Base-by-base conservation (phyloP, 1,140 invertebrate genomes). In the Lethrus apterus region DNA sequence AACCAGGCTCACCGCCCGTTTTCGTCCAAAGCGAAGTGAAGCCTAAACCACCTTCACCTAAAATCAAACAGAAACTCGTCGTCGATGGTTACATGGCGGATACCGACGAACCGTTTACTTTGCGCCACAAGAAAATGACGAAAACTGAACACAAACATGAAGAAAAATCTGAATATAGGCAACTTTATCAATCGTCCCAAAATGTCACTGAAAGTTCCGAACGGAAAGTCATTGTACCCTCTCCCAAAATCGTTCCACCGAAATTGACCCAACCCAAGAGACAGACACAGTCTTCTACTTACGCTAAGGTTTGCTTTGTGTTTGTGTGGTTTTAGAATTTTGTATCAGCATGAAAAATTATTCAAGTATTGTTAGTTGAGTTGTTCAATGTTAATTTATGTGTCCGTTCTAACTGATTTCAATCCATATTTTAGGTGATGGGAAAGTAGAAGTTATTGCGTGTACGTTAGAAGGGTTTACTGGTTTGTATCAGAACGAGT, bases 11-110 rank as follows among this genome's bases (percentile, higher is more conserved):
- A 9, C 74, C 75, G 4, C 74, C 74, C 2, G 57, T 70, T 36
- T 75, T 71, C 51, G 64, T 75, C 23, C 65, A 74, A 41, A 62
- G 70, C 9, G 36, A 41, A 48, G 2, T 18, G 3, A 64, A 44
- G 45, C 51, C 55, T 2, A 78, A 74, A 55, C 74, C 73, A 7
- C 72, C 76, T 34, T 77, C 76, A 8, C 75, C 76, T 3, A 78
- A 78, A 58, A 64, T 68, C 3, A 77, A 77, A 59, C 51, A 74
- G 68, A 64, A 67, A 50, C 9, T 42, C 21, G 62, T 71, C 31
- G 53, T 52, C 38, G 67, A 58, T 49, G 83, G 83, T 10, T 84
- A 84, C 53, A 79, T 79, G 59, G 83, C 83, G 1, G 83, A 85
- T 56, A 84, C 81, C 0, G 79, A 83, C 53, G 81, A 84, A 50